A percentile compares a stretch with the other conserved stretches of the same genome.
Evolutionary conservation across 2,888 invertebrate genomes (phyloP).

Genomic region (Eupelmus urozonus): DNA sequence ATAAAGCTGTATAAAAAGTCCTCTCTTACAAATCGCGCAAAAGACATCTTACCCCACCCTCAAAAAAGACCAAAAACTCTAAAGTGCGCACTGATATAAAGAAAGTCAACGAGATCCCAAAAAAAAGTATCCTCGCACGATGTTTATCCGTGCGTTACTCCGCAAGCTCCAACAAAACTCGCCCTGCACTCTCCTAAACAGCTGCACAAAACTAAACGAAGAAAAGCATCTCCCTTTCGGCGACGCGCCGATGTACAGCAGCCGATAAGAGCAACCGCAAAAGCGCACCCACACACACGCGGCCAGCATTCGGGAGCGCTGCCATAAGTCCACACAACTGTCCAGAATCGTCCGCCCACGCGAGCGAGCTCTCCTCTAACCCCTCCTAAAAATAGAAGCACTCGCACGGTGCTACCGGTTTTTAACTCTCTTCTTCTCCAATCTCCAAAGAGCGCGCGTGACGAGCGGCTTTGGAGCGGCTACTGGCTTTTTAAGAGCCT

Average conservation of each 20-base stretch:
- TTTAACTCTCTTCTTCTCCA: slow-evolving; percentile 61
- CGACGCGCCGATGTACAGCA: background rate
- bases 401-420: slow-evolving; percentile 71
- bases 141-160: slow-evolving; percentile 54
- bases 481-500: background rate
- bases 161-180: slow-evolving; percentile 19
- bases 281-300: slow-evolving; percentile 31
- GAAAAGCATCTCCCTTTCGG: background rate
- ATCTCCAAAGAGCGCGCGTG: too few relatives aligned
- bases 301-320: slow-evolving; percentile 54
- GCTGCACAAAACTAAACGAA: slow-evolving; percentile 23
- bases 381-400: slow-evolving; percentile 69
- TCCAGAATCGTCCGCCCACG: slow-evolving; percentile 70
- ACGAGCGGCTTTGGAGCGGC: too few relatives aligned
- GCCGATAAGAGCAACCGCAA: slow-evolving; percentile 47
- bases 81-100: slow-evolving; percentile 19
- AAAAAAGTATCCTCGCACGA: slow-evolving; percentile 14
- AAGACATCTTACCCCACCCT: background rate
- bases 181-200: slow-evolving; percentile 28
- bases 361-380: too few relatives aligned
- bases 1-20: too few relatives aligned
- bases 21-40: background rate
- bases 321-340: slow-evolving; percentile 62
- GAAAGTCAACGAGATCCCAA: slow-evolving; percentile 17
- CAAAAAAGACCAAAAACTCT: background rate